These are phyloP conservation scores for Nothocercus julius DNA, from an alignment of 2,113 vertebrate genomes.

Conservation along the genomic window DNA sequence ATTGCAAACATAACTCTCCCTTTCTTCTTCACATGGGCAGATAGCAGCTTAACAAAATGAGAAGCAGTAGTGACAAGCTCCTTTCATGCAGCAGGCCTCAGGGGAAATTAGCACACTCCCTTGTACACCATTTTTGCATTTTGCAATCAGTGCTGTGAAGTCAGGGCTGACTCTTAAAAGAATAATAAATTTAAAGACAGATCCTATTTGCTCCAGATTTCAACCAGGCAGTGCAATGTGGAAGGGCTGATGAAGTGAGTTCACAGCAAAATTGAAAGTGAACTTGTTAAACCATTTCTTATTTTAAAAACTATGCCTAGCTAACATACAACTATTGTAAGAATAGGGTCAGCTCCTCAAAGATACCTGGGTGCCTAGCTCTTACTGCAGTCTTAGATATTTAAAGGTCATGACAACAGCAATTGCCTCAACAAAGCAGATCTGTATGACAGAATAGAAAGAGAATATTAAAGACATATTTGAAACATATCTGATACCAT, in stretches of 20 bases:
- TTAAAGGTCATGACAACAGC: background rate
- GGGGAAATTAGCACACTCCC: background rate
- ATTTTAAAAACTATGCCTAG: background rate
- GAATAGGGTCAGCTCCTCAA: background rate
- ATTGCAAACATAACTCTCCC: background rate
- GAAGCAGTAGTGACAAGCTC: background rate
- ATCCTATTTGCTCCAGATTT: background rate
- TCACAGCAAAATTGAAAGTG: background rate
- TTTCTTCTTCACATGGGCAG: background rate
- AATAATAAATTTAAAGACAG: background rate
- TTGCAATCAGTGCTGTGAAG: background rate
- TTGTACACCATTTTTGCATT: background rate
- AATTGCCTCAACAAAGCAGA: background rate
- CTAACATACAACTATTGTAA: background rate
- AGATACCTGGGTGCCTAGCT: fast-evolving
- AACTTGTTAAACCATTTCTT: background rate
- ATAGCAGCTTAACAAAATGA: fast-evolving
- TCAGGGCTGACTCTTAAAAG: background rate
- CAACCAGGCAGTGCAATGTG: background rate
- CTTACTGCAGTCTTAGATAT: background rate
- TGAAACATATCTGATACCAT: background rate
- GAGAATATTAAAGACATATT: background rate
- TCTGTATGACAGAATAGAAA: background rate
- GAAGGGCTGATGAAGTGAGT: background rate
- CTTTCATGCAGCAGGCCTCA: background rate